These are phyloP conservation scores for Gymnorhina tibicen DNA, from an alignment of 2,113 vertebrate genomes.

Conservation along the genomic window DNA sequence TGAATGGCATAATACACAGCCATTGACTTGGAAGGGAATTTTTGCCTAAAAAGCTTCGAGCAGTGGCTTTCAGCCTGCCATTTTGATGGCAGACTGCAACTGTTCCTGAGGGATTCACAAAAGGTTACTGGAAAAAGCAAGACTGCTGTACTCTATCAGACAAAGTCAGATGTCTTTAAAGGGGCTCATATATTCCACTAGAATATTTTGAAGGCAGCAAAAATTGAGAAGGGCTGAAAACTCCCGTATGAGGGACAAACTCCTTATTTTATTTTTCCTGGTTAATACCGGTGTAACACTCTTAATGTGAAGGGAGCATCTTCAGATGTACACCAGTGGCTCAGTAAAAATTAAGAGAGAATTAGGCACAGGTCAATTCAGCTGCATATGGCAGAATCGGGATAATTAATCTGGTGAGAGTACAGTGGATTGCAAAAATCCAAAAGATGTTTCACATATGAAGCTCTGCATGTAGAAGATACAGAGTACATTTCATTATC, in stretches of 20 bases:
- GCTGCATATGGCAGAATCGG: background rate
- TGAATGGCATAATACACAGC: conserved; percentile 13
- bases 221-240: background rate
- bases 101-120: conserved; percentile 4
- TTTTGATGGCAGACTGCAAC: background rate
- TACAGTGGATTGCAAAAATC: background rate
- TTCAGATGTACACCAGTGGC: background rate
- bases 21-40: conserved; percentile 46
- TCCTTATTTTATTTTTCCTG: background rate
- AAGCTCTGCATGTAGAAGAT: background rate
- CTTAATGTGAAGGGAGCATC: background rate
- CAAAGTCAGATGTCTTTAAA: background rate
- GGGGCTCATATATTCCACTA: background rate
- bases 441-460: background rate
- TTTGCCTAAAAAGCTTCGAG: conserved; percentile 35
- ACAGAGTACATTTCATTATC: background rate
- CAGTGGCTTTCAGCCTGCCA: background rate
- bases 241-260: background rate
- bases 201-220: background rate
- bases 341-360: background rate
- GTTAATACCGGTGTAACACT: background rate
- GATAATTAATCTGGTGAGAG: background rate
- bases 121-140: conserved; percentile 5
- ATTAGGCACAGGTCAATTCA: background rate
- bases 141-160: background rate